Evolutionary conservation across 1,140 invertebrate genomes (phyloP), one percentile per base, ranked within the genome.

Genomic region (Brachionus sp.): DNA sequence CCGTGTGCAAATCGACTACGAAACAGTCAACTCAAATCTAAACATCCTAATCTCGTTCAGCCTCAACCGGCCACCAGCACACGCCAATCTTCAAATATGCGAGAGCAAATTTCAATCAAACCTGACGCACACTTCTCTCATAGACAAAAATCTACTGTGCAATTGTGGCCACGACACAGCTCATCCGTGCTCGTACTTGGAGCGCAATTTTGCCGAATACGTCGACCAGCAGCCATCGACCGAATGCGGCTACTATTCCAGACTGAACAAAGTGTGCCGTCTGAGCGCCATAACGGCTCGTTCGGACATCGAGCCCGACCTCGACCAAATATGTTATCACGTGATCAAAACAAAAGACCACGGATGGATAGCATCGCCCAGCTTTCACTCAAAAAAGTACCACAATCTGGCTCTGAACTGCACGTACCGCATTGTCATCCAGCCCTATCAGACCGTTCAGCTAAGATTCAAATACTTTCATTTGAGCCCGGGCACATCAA

Each of bases 351-450:
- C 62, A 7, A 64, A 35, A 9, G 50, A 57, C 23, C 13, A n/a
- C 77, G 77, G 77, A 10, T 80, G 50, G 77, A 37, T 80, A 23
- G 77, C 77, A 10, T 80, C 77, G n/a, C 77, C 77, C n/a, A 80
- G 33, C 25, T 80, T 80, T 16, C 35, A 80, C 23, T 23, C 50
- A 2, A 25, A 35, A 42, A 25, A 25, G 7, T 62, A 80, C 37
- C 19, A 25, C 10, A 46, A 75, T 19, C 9, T 62, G 0, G 5
- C 53, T 2, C n/a, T 80, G 5, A 80, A 80, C 16, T 80, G 77
- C 39, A 62, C 77, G 0, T 80, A 80, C n/a, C 25, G 35, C 12
- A 80, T 80, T 1, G 13, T 62, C 9, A 37, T 80, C n/a, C 77
- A 80, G 25, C 77, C 77, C 5, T 80, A 80, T 16, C 77, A 80